Percentiles rank a stretch among this genome's conserved stretches.
Conservation (phyloP, 1,140 invertebrate genomes). For the Drosophila pseudoobscura region DNA sequence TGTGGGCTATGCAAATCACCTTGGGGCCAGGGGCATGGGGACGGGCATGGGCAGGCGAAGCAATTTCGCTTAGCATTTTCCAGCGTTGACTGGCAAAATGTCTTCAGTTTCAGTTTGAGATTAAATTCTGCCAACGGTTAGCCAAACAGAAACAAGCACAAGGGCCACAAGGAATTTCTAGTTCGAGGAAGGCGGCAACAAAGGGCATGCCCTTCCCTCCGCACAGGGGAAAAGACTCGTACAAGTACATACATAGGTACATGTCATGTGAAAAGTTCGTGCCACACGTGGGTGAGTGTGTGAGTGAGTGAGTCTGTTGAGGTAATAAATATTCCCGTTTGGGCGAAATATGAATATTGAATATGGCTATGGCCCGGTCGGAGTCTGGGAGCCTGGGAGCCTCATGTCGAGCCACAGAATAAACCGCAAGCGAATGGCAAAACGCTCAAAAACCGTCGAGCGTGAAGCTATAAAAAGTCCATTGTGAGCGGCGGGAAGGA, state of each 20-base stretch:
- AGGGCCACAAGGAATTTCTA: constrained; percentile 41
- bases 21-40: constrained; percentile 42
- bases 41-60: constrained; percentile 48
- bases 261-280: too few species aligned
- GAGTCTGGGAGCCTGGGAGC: background rate
- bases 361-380: constrained; percentile 52
- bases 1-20: constrained; percentile 61
- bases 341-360: constrained; percentile 73
- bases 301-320: constrained; percentile 17
- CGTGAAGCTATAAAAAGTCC: constrained; percentile 21
- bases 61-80: constrained; percentile 67
- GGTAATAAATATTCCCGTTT: constrained; percentile 65
- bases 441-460: background rate
- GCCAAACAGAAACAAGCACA: constrained; percentile 59
- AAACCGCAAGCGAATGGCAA: constrained; percentile 38
- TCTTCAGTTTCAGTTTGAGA: constrained; percentile 77
- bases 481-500: background rate
- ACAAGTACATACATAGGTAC: too few species aligned
- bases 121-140: constrained; percentile 70
- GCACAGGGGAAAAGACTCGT: too few species aligned
- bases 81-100: constrained; percentile 55
- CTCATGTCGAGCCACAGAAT: constrained; percentile 30
- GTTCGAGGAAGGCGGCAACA: constrained; percentile 11
- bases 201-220: too few species aligned
- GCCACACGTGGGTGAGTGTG: too few species aligned